Evolutionary conservation across 2,888 invertebrate genomes (phyloP).

Genomic region (Melipona beecheii): DNA sequence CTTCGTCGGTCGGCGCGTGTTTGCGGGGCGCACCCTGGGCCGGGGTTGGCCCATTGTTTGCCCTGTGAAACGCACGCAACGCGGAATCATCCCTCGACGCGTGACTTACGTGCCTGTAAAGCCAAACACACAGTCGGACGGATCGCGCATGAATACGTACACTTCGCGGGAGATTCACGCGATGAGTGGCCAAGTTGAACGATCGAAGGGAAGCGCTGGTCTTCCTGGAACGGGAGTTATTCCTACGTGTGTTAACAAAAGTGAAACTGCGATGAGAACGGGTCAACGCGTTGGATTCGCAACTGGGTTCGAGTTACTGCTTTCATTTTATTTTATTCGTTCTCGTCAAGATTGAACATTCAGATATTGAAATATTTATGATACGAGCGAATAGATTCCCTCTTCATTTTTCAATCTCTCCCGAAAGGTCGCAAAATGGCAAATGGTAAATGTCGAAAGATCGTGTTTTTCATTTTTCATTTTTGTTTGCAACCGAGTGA

Average conservation of each 20-base stretch:
- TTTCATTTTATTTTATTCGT: no score
- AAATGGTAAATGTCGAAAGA: not conserved
- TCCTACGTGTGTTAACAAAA: not conserved
- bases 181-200: slow-evolving; percentile 32
- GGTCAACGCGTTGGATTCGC: no score
- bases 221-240: not conserved
- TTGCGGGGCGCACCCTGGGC: slow-evolving; percentile 77
- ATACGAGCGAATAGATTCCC: not conserved
- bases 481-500: not conserved
- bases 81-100: slow-evolving; percentile 79
- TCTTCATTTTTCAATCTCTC: not conserved
- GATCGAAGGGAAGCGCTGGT: not conserved
- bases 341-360: not conserved
- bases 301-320: no score
- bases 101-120: slow-evolving; percentile 74
- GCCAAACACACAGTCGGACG: slow-evolving; percentile 69
- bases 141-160: slow-evolving; percentile 40
- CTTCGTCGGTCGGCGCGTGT: slow-evolving; percentile 69
- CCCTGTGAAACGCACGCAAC: slow-evolving; percentile 77
- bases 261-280: not conserved
- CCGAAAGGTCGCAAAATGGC: not conserved
- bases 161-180: slow-evolving; percentile 20
- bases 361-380: not conserved
- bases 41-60: slow-evolving; percentile 79
- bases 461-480: no score